phyloP scores from a whole-genome alignment of 2,888 invertebrate species.

The Halictus quadricinctus region DNA sequence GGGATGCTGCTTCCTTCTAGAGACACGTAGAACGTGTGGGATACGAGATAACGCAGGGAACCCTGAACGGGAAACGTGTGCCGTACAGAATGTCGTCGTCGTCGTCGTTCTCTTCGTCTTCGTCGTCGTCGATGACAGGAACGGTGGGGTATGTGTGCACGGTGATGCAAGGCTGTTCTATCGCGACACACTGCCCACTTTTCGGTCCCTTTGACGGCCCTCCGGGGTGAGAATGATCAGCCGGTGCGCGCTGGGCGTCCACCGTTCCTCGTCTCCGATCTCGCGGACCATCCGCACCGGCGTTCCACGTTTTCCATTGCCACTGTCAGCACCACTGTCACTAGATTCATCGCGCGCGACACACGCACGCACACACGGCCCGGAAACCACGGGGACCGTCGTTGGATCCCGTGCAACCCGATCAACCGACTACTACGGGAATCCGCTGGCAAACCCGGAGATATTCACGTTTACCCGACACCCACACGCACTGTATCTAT shows the following conservation, averaged over 20 bases:
- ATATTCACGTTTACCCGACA: conserved; percentile 28
- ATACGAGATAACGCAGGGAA: neutral
- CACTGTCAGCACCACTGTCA: conserved; percentile 52
- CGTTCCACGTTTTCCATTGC: conserved; percentile 41
- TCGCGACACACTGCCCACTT: conserved; percentile 2
- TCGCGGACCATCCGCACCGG: conserved; percentile 37
- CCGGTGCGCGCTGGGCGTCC: conserved; percentile 52
- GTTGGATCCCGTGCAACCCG: neutral
- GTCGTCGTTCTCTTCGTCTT: neutral
- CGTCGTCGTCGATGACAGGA: conserved; percentile 48
- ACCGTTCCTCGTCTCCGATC: conserved; percentile 40
- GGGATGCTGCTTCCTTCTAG: conserved; percentile 19
- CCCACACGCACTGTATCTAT: no score
- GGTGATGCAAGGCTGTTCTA: neutral
- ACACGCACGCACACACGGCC: neutral
- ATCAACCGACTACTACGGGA: neutral
- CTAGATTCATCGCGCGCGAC: conserved; percentile 39
- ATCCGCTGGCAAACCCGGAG: neutral
- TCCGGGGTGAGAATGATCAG: conserved; percentile 33
- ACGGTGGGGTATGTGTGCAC: neutral
- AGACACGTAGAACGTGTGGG: neutral
- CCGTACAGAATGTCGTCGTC: neutral
- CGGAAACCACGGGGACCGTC: conserved; percentile 10
- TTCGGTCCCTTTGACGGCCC: neutral
- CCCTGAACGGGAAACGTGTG: neutral